Conservation (phyloP, 2,113 vertebrate species). For the Athene noctua region DNA sequence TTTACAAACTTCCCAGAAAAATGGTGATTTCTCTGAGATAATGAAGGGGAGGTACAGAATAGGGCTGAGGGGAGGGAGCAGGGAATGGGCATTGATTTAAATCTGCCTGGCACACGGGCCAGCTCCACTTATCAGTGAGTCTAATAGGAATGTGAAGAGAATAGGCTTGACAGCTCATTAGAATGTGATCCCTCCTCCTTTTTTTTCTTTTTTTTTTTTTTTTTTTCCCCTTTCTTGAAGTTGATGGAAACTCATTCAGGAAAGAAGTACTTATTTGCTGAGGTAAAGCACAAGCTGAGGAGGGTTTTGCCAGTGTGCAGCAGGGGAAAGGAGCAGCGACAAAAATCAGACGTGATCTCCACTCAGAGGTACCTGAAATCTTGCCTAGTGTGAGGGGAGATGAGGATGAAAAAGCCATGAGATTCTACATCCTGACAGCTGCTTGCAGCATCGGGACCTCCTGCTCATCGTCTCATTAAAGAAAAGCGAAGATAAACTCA, state of each 20-base stretch:
- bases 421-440: not conserved
- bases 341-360: not conserved
- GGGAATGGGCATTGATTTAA: constrained; percentile 44
- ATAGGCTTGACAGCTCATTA: constrained; percentile 65
- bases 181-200: constrained; percentile 56
- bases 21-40: not conserved
- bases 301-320: constrained; percentile 70
- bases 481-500: not conserved
- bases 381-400: not conserved
- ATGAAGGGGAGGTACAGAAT: constrained; percentile 13
- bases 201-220: not conserved
- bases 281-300: constrained; percentile 74
- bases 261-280: constrained; percentile 76
- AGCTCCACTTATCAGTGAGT: constrained; percentile 54
- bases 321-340: constrained; percentile 49
- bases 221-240: constrained; percentile 22
- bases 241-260: constrained; percentile 65
- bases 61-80: constrained; percentile 15
- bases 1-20: constrained; percentile 14
- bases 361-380: constrained; percentile 2
- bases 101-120: constrained; percentile 58
- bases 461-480: not conserved
- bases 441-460: not conserved
- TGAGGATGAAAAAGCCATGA: not conserved
- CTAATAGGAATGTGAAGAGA: constrained; percentile 71